These are phyloP conservation scores for Erynnis tages DNA, from an alignment of 2,888 invertebrate genomes.

Conservation along the genomic window DNA sequence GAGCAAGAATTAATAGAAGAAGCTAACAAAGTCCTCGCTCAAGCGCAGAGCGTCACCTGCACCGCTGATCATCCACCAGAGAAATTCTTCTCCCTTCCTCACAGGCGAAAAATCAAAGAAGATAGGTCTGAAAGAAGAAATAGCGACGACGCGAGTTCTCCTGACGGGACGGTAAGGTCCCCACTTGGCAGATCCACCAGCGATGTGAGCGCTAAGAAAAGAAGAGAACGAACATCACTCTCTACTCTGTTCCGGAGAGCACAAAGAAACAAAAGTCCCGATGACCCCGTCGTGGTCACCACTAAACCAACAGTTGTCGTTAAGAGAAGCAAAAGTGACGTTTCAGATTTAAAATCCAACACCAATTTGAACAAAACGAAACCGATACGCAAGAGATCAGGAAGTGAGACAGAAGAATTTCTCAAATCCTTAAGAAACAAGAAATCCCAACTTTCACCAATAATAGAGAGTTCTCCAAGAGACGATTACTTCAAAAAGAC, in stretches of 20 bases:
- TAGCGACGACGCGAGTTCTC: conserved; percentile 78
- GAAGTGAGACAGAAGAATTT: conserved; percentile 83
- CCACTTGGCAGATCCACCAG: conserved; percentile 80
- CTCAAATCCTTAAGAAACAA: conserved; percentile 77
- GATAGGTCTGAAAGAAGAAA: conserved; percentile 65
- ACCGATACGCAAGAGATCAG: conserved; percentile 80
- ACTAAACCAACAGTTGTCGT: conserved; percentile 68
- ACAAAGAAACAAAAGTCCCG: conserved; percentile 76
- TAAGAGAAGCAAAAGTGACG: conserved; percentile 84
- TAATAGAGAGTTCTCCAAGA: conserved; percentile 88
- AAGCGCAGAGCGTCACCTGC: conserved; percentile 87
- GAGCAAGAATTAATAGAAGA: conserved; percentile 88
- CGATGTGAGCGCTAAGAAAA: conserved; percentile 75
- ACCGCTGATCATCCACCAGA: conserved; percentile 82
- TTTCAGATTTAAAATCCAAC: conserved; percentile 83
- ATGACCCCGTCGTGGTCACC: conserved; percentile 71
- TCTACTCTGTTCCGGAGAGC: conserved; percentile 85
- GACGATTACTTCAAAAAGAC: conserved; percentile 85
- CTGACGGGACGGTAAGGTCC: conserved; percentile 52
- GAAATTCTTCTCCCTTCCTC: conserved; percentile 86
- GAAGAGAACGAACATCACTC: conserved; percentile 83
- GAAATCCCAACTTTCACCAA: conserved; percentile 88
- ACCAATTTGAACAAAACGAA: conserved; percentile 67
- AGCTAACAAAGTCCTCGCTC: conserved; percentile 87
- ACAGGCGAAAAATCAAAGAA: conserved; percentile 80